These are phyloP conservation scores for Alentia gelatinosa DNA, from an alignment of 2,888 invertebrate species.

Conservation along the genomic window DNA sequence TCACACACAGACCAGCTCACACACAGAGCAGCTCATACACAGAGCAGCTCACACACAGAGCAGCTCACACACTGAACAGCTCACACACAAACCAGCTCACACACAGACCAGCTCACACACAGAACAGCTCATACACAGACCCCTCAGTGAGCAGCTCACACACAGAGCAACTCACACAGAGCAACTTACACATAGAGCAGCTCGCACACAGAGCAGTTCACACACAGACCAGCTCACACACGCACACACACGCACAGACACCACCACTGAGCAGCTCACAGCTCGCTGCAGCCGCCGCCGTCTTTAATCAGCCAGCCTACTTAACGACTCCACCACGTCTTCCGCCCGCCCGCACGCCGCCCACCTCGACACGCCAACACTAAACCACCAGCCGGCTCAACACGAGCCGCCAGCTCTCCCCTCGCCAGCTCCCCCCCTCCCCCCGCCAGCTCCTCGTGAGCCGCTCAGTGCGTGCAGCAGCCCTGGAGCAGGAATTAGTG, in stretches of 20 bases:
- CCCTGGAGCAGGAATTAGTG: too few relatives aligned
- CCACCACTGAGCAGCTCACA: neutral
- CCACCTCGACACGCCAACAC: neutral
- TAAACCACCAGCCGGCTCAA: neutral
- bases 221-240: neutral
- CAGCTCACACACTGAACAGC: neutral
- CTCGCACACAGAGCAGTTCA: neutral
- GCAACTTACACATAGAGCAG: neutral
- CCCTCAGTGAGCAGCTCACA: neutral
- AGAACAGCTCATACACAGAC: neutral
- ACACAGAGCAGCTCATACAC: neutral
- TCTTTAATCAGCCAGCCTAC: too few relatives aligned
- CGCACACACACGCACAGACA: neutral
- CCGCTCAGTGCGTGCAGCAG: too few relatives aligned
- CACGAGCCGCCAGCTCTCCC: neutral
- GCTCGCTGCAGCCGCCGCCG: too few relatives aligned
- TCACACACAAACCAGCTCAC: neutral
- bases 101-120: neutral
- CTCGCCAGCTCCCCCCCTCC: neutral
- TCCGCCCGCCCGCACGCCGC: neutral
- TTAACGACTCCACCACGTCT: neutral
- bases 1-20: neutral
- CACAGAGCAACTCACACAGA: neutral
- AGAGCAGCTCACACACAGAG: neutral
- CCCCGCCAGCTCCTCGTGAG: neutral